phyloP scores from a whole-genome alignment of 2,888 invertebrate genomes.

The Chelonus formosanus region DNA sequence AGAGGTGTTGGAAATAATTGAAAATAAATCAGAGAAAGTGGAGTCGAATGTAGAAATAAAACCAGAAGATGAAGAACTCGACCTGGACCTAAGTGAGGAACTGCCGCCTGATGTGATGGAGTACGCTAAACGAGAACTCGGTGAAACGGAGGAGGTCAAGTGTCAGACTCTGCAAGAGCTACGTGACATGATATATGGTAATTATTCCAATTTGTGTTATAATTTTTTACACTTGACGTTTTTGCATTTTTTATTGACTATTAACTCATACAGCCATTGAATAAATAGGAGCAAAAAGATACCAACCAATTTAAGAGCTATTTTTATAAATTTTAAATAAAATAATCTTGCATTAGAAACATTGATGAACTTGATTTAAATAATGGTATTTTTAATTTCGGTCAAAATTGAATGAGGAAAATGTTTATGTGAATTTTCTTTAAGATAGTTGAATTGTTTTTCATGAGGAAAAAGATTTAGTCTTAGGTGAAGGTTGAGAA shows the following conservation, averaged over 20 bases:
- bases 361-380: too few relatives aligned
- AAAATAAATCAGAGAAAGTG: constrained; percentile 24
- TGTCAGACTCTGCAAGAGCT: constrained; percentile 77
- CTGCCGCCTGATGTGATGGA: constrained; percentile 74
- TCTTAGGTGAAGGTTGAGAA: not conserved
- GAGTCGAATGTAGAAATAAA: constrained; percentile 32
- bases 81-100: constrained; percentile 74
- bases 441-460: too few relatives aligned
- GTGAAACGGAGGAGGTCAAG: constrained; percentile 77
- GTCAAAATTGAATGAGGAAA: too few relatives aligned
- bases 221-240: not conserved
- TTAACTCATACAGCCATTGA: too few relatives aligned
- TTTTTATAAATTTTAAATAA: too few relatives aligned
- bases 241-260: too few relatives aligned
- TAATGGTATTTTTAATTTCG: too few relatives aligned
- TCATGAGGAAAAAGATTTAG: too few relatives aligned
- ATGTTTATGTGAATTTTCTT: too few relatives aligned
- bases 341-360: too few relatives aligned
- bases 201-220: constrained; percentile 38
- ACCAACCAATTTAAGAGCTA: too few relatives aligned
- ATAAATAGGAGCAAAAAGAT: too few relatives aligned
- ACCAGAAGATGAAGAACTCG: constrained; percentile 68
- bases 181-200: constrained; percentile 79
- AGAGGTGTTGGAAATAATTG: constrained; percentile 23
- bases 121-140: constrained; percentile 74